These are phyloP conservation scores for Tauraco hartlaubi DNA, from an alignment of 2,797 vertebrate species.

Conservation along the genomic window DNA sequence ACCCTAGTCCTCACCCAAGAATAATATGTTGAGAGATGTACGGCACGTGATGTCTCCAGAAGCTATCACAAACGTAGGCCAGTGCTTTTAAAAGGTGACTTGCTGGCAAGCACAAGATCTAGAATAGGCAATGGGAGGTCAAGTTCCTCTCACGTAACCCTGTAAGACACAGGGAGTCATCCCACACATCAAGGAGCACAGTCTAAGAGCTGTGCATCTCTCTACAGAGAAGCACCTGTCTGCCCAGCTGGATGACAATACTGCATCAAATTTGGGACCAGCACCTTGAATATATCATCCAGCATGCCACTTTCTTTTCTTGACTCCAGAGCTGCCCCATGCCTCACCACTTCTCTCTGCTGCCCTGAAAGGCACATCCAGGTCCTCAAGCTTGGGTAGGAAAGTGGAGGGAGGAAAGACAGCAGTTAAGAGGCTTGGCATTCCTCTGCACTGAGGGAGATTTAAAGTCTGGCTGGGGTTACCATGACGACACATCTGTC, in stretches of 20 bases:
- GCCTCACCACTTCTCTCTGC: neutral
- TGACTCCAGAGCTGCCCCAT: neutral
- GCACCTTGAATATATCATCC: neutral
- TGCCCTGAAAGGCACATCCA: neutral
- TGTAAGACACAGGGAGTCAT: neutral
- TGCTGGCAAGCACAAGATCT: neutral
- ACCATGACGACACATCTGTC: constrained; percentile 74
- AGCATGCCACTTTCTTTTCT: neutral
- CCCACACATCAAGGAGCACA: neutral
- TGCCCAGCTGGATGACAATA: neutral
- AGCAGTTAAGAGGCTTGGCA: constrained; percentile 45
- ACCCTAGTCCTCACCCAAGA: neutral
- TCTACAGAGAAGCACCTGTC: neutral
- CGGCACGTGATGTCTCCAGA: neutral
- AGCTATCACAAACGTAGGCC: neutral
- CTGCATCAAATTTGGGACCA: neutral
- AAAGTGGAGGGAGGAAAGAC: constrained; percentile 17
- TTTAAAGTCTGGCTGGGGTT: constrained; percentile 68
- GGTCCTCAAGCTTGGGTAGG: neutral
- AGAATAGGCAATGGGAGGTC: neutral
- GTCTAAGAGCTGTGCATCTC: neutral
- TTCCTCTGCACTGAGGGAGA: constrained; percentile 48
- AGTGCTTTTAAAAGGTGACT: neutral
- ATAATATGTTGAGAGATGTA: neutral
- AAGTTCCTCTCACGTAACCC: neutral